These are phyloP conservation scores for Eupithecia subumbrata DNA, from an alignment of 2,888 invertebrate genomes.

Conservation along the genomic window DNA sequence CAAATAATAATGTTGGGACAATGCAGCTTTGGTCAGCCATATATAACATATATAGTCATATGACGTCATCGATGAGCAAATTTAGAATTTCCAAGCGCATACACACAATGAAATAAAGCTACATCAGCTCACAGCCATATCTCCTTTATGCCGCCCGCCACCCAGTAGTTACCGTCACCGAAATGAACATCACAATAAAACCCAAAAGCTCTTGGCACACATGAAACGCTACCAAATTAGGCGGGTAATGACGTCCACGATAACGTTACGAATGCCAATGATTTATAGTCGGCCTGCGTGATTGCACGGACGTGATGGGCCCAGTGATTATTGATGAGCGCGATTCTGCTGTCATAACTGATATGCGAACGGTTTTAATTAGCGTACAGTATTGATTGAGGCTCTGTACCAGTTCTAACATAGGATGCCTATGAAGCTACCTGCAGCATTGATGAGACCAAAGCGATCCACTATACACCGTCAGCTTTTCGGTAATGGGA, in stretches of 20 bases:
- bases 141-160: not conserved
- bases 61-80: too few relatives aligned
- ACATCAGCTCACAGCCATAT: not conserved
- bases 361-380: constrained; percentile 45
- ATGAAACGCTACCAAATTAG: constrained; percentile 48
- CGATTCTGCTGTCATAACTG: constrained; percentile 39
- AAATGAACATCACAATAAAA: constrained; percentile 8
- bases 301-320: constrained; percentile 43
- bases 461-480: not conserved
- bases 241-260: constrained; percentile 43
- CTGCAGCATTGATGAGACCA: not conserved
- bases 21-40: too few relatives aligned
- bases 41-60: too few relatives aligned
- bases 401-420: constrained; percentile 6
- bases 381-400: constrained; percentile 30
- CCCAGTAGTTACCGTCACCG: not conserved
- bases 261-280: constrained; percentile 50
- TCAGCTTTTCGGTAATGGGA: not conserved
- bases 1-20: too few relatives aligned
- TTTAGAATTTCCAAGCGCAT: not conserved
- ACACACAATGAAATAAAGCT: not conserved
- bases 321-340: constrained; percentile 51
- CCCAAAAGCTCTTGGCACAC: constrained; percentile 15
- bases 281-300: constrained; percentile 50
- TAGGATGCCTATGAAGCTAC: not conserved